These are phyloP conservation scores for Auanema freiburgensis DNA, from an alignment of 2,888 invertebrate genomes.

Conservation along the genomic window DNA sequence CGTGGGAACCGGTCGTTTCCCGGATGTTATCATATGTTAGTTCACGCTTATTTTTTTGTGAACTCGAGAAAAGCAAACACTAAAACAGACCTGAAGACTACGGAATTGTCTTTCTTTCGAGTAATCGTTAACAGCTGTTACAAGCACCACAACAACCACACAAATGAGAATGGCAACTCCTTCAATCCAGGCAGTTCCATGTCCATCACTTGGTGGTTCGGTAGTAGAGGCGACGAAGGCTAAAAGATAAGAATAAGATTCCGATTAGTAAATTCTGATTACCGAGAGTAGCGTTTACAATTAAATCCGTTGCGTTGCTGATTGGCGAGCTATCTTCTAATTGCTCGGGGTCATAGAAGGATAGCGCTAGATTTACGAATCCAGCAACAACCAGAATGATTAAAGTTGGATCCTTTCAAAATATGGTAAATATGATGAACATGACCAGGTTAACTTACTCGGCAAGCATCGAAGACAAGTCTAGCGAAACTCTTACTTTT, in stretches of 20 bases:
- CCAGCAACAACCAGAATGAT: constrained; percentile 61
- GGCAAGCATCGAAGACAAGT: constrained; percentile 53
- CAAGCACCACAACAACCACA: constrained; percentile 69
- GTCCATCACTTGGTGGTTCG: constrained; percentile 55
- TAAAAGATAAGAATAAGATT: neutral
- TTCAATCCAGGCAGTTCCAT: constrained; percentile 69
- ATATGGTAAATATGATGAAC: too few relatives aligned
- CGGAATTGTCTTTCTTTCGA: constrained; percentile 70
- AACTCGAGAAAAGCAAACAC: neutral
- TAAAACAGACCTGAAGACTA: constrained; percentile 38
- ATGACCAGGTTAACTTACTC: too few relatives aligned
- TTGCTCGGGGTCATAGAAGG: constrained; percentile 59
- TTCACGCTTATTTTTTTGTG: constrained; percentile 4
- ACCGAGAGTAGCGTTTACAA: constrained; percentile 27
- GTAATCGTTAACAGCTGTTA: constrained; percentile 70
- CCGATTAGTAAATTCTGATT: neutral
- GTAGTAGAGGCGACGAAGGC: constrained; percentile 15
- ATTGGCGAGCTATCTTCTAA: constrained; percentile 7
- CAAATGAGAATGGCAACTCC: constrained; percentile 69
- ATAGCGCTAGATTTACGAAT: constrained; percentile 58
- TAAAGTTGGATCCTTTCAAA: constrained; percentile 60
- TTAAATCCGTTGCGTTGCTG: constrained; percentile 14
- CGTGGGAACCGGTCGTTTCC: too few relatives aligned
- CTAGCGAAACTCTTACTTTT: constrained; percentile 54
- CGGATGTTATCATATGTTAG: too few relatives aligned